Conservation (phyloP, 2,797 vertebrate species). For the Vespertilio murinus region DNA sequence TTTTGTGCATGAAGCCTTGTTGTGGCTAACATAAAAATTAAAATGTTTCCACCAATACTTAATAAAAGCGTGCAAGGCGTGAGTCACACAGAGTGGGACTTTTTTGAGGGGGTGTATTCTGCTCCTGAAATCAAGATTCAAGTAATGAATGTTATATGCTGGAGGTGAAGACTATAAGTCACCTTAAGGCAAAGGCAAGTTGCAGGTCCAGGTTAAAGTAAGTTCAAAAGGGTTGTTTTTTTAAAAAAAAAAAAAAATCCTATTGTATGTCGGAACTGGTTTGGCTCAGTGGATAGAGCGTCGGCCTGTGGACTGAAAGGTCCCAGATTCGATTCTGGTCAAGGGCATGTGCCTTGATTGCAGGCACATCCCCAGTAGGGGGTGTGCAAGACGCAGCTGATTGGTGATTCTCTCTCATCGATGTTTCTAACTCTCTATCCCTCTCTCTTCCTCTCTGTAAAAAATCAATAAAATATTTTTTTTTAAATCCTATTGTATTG, state of each 20-base stretch:
- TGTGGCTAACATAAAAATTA: not conserved
- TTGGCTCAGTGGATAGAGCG: too few relatives aligned
- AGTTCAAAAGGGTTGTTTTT: not conserved
- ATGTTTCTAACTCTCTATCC: too few relatives aligned
- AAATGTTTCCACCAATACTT: constrained; percentile 7
- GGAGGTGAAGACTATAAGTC: not conserved
- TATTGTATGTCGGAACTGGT: too few relatives aligned
- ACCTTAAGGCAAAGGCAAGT: constrained; percentile 5
- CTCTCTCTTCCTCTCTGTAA: too few relatives aligned
- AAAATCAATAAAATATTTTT: too few relatives aligned
- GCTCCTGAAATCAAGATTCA: not conserved
- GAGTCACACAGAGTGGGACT: not conserved
- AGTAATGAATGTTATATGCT: not conserved
- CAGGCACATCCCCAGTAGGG: too few relatives aligned
- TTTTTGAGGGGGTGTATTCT: not conserved
- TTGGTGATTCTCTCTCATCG: too few relatives aligned
- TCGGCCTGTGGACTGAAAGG: too few relatives aligned
- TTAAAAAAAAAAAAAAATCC: too few relatives aligned
- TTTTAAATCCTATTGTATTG: not conserved
- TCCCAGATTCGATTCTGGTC: too few relatives aligned
- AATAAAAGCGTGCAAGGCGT: not conserved
- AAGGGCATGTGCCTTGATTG: too few relatives aligned
- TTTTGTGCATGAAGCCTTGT: not conserved
- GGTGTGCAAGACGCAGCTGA: too few relatives aligned
- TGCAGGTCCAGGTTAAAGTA: not conserved